Evolutionary conservation across 2,888 invertebrate genomes (phyloP).

Genomic region (Tethea ocularis): DNA sequence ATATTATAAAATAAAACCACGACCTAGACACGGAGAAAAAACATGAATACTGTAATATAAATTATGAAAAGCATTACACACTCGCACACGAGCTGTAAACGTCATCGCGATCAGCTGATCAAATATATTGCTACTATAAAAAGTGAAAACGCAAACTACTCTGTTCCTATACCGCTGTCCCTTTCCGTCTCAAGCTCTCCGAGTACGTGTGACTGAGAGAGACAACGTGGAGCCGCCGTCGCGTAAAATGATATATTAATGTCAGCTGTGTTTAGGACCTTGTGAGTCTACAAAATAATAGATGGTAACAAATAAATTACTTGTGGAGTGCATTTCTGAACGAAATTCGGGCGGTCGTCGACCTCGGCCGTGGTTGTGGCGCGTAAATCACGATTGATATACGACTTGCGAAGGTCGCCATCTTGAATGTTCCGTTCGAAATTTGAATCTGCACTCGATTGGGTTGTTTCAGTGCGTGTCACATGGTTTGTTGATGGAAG

Average conservation of each 20-base stretch:
- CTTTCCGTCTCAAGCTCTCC: slow-evolving; percentile 38
- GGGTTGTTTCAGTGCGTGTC: slow-evolving; percentile 61
- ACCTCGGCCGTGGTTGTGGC: slow-evolving; percentile 73
- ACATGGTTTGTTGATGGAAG: slow-evolving; percentile 43
- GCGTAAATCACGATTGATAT: slow-evolving; percentile 81
- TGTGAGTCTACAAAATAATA: slow-evolving; percentile 83
- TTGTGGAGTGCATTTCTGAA: slow-evolving; percentile 80
- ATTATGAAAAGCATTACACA: slow-evolving; percentile 81
- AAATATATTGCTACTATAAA: slow-evolving; percentile 84
- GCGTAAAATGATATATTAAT: slow-evolving; percentile 83
- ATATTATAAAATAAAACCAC: slow-evolving; percentile 41
- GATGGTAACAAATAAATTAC: slow-evolving; percentile 84
- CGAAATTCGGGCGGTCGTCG: slow-evolving; percentile 82
- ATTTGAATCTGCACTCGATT: slow-evolving; percentile 77
- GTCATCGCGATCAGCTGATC: slow-evolving; percentile 83
- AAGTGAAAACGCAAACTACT: slow-evolving; percentile 82
- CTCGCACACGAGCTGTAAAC: slow-evolving; percentile 75
- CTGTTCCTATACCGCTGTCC: slow-evolving; percentile 59
- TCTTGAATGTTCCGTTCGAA: slow-evolving; percentile 78
- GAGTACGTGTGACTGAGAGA: slow-evolving; percentile 48
- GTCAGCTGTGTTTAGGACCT: slow-evolving; percentile 84
- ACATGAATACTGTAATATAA: slow-evolving; percentile 72
- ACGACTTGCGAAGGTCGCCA: slow-evolving; percentile 81
- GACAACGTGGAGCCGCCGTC: slow-evolving; percentile 60
- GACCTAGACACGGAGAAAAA: slow-evolving; percentile 75